Base-by-base conservation (phyloP, 1,140 invertebrate species). In the Drosophila kanapiae region DNA sequence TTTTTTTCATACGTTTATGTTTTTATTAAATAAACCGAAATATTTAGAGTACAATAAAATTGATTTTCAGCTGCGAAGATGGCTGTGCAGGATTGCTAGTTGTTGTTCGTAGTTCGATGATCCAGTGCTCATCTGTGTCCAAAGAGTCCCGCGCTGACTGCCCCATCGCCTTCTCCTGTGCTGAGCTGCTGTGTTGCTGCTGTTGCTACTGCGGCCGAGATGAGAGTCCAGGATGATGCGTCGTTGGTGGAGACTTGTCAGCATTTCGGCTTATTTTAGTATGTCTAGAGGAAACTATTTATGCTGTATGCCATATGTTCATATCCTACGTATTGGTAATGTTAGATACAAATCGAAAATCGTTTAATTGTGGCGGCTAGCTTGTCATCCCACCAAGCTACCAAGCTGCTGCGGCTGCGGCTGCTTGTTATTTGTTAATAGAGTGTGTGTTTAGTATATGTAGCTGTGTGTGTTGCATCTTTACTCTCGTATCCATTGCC, bases 11-110 rank as follows among this genome's bases (percentile, higher is more conserved):
- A 86, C 75, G 80, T 91, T 83, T 90, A 85, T 91, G 74, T 92
- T 92, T 54, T 92, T 92, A 92, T 92, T 92, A 92, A 88, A 92
- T 92, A 92, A 92, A 91, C 87, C 84, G 91, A 92, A 92, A 92
- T 91, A 88, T 85, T 90, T 45, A 91, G 91, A 91, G 74, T 92
- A 92, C 91, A 92, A 91, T 92, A 90, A 82, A 80, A 91, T 91
- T 91, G 85, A 90, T 90, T 85, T 85, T 90, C 85, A 85, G 81
- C 85, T 78, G 68, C 49, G 78, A 75, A 70, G 84, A 90, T 74
- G 84, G 64, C 67, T 57, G 45, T 63, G 72, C 48, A 62, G 71
- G 49, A 72, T 60, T 63, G 61, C 33, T 63, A 75, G 60, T 49
- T 45, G 27, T 56, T 38, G 51, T 54, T 54, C 48, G 29, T 51